These are phyloP conservation scores for Hymenochirus boettgeri DNA, from an alignment of 2,113 vertebrate genomes.

Conservation along the genomic window DNA sequence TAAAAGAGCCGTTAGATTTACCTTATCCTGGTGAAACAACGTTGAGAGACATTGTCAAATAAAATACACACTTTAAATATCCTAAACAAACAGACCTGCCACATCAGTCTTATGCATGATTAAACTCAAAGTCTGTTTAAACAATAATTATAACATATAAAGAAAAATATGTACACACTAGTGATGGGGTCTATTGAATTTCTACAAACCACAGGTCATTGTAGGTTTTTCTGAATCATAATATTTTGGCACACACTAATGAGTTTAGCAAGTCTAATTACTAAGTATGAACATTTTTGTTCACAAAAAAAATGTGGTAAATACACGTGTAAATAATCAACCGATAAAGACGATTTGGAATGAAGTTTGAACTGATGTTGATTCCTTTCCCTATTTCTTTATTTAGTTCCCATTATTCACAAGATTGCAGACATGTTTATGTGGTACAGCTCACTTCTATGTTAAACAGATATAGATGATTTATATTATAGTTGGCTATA, in stretches of 20 bases:
- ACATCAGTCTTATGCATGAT: constrained; percentile 6
- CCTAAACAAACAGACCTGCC: constrained; percentile 12
- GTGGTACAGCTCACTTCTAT: too few species aligned
- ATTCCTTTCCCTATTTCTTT: too few species aligned
- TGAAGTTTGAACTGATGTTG: too few species aligned
- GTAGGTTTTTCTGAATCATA: not conserved
- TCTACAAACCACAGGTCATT: constrained; percentile 4
- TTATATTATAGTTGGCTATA: too few species aligned
- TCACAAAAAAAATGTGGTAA: too few species aligned
- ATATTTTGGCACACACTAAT: not conserved
- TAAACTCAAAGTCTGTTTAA: not conserved
- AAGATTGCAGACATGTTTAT: too few species aligned
- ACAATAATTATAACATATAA: not conserved
- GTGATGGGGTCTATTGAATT: not conserved
- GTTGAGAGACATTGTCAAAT: constrained; percentile 16
- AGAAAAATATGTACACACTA: not conserved
- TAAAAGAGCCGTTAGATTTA: constrained; percentile 4
- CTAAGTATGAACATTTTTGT: too few species aligned
- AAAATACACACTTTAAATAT: constrained; percentile 17
- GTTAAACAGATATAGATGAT: too few species aligned
- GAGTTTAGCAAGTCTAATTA: constrained; percentile 9
- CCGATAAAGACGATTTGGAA: too few species aligned
- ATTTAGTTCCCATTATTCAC: too few species aligned
- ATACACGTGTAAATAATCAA: too few species aligned
- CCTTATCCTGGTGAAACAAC: constrained; percentile 23